Evolutionary conservation across 2,888 invertebrate species (phyloP).

Genomic region (Ditylenchus weischeri): DNA sequence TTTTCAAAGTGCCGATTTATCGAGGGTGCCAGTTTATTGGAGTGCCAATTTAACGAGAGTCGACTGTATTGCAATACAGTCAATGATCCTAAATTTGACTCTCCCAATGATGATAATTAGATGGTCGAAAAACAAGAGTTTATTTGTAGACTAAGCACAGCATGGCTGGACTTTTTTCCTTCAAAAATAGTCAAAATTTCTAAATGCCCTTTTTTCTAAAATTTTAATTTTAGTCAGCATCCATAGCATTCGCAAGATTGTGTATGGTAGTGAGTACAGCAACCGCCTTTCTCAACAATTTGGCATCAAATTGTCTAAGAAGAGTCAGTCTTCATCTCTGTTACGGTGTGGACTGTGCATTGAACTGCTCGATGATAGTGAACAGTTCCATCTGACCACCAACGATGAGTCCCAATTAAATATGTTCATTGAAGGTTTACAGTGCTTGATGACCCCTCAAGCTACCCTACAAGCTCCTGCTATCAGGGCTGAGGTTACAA

Average conservation of each 20-base stretch:
- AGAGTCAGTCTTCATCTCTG: constrained; percentile 21
- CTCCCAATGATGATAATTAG: no score
- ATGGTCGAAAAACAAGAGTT: no score
- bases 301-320: constrained; percentile 29
- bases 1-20: no score
- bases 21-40: no score
- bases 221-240: constrained; percentile 21
- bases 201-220: no score
- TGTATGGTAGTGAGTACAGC: constrained; percentile 29
- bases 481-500: constrained; percentile 22
- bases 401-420: constrained; percentile 18
- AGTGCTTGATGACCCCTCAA: constrained; percentile 25
- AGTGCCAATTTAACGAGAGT: no score
- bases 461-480: constrained; percentile 14
- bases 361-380: constrained; percentile 18
- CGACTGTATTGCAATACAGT: no score
- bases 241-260: constrained; percentile 25
- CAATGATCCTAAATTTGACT: no score
- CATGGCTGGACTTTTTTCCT: not conserved
- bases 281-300: constrained; percentile 25
- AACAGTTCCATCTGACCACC: constrained; percentile 4
- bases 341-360: constrained; percentile 29
- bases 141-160: no score
- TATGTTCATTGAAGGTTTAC: constrained; percentile 21
- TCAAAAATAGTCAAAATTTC: not conserved